phyloP scores from a whole-genome alignment of 2,113 vertebrate species.

The Silurus meridionalis region DNA sequence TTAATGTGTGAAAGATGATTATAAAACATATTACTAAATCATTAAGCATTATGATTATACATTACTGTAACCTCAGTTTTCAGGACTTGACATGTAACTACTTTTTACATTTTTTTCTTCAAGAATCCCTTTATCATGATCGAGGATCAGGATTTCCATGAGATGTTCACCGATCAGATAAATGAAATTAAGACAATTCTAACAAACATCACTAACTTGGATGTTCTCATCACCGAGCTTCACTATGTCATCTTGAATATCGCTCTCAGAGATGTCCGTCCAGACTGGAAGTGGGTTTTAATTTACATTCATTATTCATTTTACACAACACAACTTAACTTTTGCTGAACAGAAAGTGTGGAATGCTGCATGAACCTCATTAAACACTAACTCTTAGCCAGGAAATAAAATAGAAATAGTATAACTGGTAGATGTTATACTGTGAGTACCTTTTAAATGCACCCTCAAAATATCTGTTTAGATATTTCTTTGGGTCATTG shows the following conservation, averaged over 20 bases:
- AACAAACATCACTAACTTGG: constrained; percentile 17
- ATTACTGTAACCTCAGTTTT: not conserved
- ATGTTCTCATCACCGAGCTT: constrained; percentile 49
- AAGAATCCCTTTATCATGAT: constrained; percentile 56
- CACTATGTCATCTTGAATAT: constrained; percentile 50
- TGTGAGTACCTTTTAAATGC: too few relatives aligned
- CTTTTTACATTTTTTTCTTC: not conserved
- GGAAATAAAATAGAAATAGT: too few relatives aligned
- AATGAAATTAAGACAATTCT: not conserved
- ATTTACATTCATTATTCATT: not conserved
- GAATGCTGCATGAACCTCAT: not conserved
- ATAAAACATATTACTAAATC: not conserved
- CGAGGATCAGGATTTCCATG: constrained; percentile 31
- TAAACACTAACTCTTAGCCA: not conserved
- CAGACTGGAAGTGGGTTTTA: constrained; percentile 36
- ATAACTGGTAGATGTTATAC: too few relatives aligned
- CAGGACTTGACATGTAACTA: not conserved
- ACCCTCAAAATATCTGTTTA: too few relatives aligned
- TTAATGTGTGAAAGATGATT: not conserved
- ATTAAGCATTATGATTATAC: not conserved
- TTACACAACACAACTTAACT: not conserved
- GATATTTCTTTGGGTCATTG: too few relatives aligned
- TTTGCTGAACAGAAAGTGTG: not conserved
- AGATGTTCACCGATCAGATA: not conserved
- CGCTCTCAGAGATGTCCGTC: not conserved